phyloP scores from a whole-genome alignment of 2,797 vertebrate species.

The Natrix natrix region DNA sequence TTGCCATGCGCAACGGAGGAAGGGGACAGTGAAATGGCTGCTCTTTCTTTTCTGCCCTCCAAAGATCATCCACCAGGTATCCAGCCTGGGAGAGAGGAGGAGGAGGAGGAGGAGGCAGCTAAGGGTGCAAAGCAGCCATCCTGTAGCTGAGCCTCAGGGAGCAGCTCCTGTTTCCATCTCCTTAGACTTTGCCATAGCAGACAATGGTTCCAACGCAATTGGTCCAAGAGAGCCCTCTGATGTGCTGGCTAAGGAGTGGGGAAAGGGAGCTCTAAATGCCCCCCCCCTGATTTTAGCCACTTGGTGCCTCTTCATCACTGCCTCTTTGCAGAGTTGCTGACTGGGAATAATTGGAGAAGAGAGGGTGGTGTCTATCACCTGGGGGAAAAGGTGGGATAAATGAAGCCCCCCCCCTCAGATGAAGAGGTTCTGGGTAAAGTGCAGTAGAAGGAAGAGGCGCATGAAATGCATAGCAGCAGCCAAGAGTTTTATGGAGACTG shows the following conservation, averaged over 20 bases:
- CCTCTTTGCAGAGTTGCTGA: not conserved
- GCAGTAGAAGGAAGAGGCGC: not conserved
- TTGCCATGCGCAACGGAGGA: conserved; percentile 51
- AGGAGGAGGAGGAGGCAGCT: not conserved
- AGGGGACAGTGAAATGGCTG: conserved; percentile 50
- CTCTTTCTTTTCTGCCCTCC: conserved; percentile 32
- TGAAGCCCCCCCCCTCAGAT: not conserved
- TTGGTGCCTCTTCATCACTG: not conserved
- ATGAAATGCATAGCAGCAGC: not conserved
- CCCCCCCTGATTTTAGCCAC: not conserved
- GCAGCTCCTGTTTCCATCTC: too few relatives aligned
- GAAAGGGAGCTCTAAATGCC: not conserved
- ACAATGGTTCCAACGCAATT: not conserved
- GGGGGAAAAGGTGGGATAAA: not conserved
- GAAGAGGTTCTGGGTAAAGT: not conserved
- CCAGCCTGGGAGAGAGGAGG: not conserved
- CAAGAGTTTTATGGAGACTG: not conserved
- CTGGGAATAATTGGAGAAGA: not conserved
- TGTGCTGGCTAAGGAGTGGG: not conserved
- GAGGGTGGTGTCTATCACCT: not conserved
- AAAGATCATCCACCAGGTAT: not conserved
- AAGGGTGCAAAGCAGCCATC: not conserved
- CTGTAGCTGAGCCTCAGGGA: not conserved
- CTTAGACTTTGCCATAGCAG: not conserved
- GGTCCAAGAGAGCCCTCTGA: not conserved